A percentile compares a stretch with the other conserved stretches of the same genome.
Evolutionary conservation across 2,797 vertebrate species (phyloP).

Genomic region (Hippoglossus hippoglossus): DNA sequence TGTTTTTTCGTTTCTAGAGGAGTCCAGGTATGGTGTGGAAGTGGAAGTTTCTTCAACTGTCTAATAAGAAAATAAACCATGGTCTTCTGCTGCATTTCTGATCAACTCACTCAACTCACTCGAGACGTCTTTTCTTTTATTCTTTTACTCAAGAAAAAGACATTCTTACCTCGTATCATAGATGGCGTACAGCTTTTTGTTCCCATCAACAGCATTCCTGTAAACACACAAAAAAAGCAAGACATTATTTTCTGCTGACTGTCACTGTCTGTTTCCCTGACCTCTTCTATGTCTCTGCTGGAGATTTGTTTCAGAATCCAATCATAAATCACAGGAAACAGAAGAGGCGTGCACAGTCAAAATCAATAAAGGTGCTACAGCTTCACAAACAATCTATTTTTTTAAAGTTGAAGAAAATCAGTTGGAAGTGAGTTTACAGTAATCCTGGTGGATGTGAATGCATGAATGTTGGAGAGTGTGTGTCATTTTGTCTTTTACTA

Average conservation of each 20-base stretch:
- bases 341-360: too few relatives aligned
- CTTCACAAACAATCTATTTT: neutral
- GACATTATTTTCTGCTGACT: constrained; percentile 29
- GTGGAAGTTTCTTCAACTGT: too few relatives aligned
- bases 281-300: neutral
- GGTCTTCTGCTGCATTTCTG: too few relatives aligned
- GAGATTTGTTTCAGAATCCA: neutral
- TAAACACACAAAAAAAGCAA: constrained; percentile 58
- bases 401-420: neutral
- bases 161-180: constrained; percentile 93
- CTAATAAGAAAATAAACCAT: too few relatives aligned
- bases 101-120: neutral
- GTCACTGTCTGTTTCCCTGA: neutral
- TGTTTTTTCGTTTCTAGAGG: neutral
- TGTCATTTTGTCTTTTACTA: constrained; percentile 34
- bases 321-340: neutral
- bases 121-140: neutral
- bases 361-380: neutral
- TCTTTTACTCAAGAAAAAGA: too few relatives aligned
- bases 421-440: neutral
- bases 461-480: constrained; percentile 4
- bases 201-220: constrained; percentile 95
- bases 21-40: too few relatives aligned
- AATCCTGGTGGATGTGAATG: constrained; percentile 10
- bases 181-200: constrained; percentile 93